Evolutionary conservation across 2,888 invertebrate genomes (phyloP).

Genomic region (Lepidochitona cinerea): DNA sequence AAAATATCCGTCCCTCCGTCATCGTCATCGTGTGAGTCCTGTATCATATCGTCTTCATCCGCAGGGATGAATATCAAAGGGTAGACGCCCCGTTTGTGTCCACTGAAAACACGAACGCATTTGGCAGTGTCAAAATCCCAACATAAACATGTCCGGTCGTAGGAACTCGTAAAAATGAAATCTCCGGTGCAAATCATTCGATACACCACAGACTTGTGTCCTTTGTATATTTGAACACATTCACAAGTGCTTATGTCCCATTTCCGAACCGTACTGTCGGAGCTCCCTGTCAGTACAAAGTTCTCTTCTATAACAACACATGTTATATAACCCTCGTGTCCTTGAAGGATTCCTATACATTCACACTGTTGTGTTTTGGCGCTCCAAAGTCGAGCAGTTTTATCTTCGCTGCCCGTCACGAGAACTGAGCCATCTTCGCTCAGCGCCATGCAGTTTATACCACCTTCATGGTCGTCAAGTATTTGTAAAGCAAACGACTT

Average conservation of each 20-base stretch:
- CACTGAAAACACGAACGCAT: conserved; percentile 69
- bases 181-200: conserved; percentile 72
- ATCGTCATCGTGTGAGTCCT: conserved; percentile 45
- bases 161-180: conserved; percentile 69
- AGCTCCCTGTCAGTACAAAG: conserved; percentile 72
- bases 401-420: conserved; percentile 73
- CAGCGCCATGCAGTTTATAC: conserved; percentile 73
- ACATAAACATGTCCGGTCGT: conserved; percentile 69
- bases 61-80: conserved; percentile 73
- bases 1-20: conserved; percentile 66
- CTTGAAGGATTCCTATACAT: conserved; percentile 72
- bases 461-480: conserved; percentile 69
- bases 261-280: conserved; percentile 73
- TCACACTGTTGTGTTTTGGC: conserved; percentile 71
- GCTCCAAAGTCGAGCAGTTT: conserved; percentile 72
- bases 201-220: conserved; percentile 72
- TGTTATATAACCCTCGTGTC: conserved; percentile 73
- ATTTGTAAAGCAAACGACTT: conserved; percentile 58
- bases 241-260: conserved; percentile 74
- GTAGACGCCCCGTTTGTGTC: conserved; percentile 73
- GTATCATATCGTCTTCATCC: conserved; percentile 61
- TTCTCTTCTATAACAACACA: conserved; percentile 72
- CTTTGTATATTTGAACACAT: conserved; percentile 70
- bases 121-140: conserved; percentile 73
- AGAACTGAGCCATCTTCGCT: conserved; percentile 73